These are phyloP conservation scores for Melanostoma scalare DNA, from an alignment of 2,888 invertebrate species.

Conservation along the genomic window DNA sequence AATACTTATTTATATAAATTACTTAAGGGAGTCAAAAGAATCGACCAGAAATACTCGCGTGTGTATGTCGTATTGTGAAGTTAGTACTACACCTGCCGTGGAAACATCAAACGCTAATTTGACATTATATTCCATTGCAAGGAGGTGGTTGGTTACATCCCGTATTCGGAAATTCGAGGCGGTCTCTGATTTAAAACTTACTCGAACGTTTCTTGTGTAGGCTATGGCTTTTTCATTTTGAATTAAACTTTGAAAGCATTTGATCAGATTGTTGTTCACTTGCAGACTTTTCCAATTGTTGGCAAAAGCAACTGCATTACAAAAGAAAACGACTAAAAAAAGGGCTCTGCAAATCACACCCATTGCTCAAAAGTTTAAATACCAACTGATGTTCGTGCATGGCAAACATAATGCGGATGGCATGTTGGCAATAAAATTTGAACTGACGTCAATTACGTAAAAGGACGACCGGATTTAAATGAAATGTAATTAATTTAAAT, in stretches of 20 bases:
- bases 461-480: too few species aligned
- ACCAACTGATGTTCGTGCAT: not conserved
- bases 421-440: too few species aligned
- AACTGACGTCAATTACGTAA: too few species aligned
- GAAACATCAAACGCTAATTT: not conserved
- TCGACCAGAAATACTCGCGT: slow-evolving; percentile 5
- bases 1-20: not conserved
- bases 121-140: accelerated
- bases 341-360: not conserved
- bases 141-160: not conserved
- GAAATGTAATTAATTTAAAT: too few species aligned
- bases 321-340: not conserved
- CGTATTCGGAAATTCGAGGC: not conserved
- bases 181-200: not conserved
- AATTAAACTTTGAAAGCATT: not conserved
- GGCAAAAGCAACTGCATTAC: not conserved
- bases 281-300: not conserved
- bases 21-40: not conserved
- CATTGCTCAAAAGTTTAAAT: slow-evolving; percentile 8
- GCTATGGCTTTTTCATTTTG: not conserved
- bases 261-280: not conserved
- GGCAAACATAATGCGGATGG: not conserved
- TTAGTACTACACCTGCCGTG: too few species aligned
- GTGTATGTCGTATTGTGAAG: not conserved
- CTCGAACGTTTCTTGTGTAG: not conserved